Base-by-base conservation (phyloP, 2,888 invertebrate genomes). In the Pocota personata region DNA sequence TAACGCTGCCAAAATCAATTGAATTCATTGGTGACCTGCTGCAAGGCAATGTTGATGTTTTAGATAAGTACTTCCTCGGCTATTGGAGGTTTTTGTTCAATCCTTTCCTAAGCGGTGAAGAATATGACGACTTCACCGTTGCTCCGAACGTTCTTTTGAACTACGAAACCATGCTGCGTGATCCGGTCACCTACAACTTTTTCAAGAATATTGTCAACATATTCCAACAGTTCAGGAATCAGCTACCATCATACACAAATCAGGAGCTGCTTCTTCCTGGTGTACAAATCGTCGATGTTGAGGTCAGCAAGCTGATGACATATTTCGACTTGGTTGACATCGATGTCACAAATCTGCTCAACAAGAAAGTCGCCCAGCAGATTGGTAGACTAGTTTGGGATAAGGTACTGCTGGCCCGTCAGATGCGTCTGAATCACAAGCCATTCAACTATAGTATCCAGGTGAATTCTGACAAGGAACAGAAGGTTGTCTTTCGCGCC, bases 171-270 rank as follows among this genome's bases (percentile, higher is more conserved):
- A 94, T 95, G 88, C 93, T 95, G 87, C 95, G 96, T 87, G 96
- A 96, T 90, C 96, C 96, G 10, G 93, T 95, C 48, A 95, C 95
- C 93, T 96, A 95, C 91, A 94, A 94, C 89, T 92, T 96, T 76
- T 95, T 95, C 90, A 95, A 95, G 90, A 94, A 94, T 69, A 94
- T 95, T 86, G 91, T 94, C 24, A 91, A 93, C 50, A 92, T 95
- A 62, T 95, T 95, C 93, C 92, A 93, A 58, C 90, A 92, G 79
- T 95, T 95, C 94, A 94, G 95, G 88, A 90, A 93, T 83, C 91
- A 94, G 58, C 92, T 96, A 32, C 94, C 94, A 48, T 89, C 92
- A 0, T 96, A 96, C 93, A 95, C 93, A 1, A 93, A 92, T 67
- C 93, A 95, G 37, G 94, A 95, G 83, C 92, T 95, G 5, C 89